Base-by-base conservation (phyloP, 2,113 vertebrate species). In the Triplophysa rosa region DNA sequence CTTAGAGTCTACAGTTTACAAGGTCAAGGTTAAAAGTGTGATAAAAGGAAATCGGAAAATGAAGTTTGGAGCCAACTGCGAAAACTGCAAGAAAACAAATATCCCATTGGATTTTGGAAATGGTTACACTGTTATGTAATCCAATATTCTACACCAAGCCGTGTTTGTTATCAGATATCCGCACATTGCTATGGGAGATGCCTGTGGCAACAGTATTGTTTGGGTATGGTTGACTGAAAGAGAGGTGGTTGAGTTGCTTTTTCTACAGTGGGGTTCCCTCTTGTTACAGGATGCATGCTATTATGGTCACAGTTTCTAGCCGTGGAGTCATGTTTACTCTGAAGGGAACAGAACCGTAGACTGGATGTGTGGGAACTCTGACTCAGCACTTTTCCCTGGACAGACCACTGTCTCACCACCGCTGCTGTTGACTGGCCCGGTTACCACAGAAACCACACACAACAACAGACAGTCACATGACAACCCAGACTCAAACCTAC, bases 401-500 rank as follows among this genome's bases (percentile, higher is more conserved):
- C 2, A 4, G 61, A 42, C 14, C 77, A 66, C 47, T n/a, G 24
- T 62, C 68, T 61, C 42, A 42, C 70, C 45, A 54, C 74, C 29
- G 58, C 52, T 10, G 29, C 29, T 78, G 78, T 72, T 81, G 68
- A 81, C 63, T 23, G n/a, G 54, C 63, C 29, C 19, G 61, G 54
- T 64, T 40, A 64, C 69, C 75, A 78, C 70, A 65, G 77, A 65
- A 80, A 80, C 77, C 45, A 37, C 24, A 40, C 13, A 59, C 23
- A 52, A 56, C 61, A 68, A 81, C 67, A 64, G 54, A 16, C 12
- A 79, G 23, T 73, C 74, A 81, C 42, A 58, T 77, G 58, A 84
- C 63, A 58, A 81, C 21, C 21, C 54, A 78, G 23, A 61, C 52
- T 70, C 59, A 68, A 73, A 83, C 59, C 26, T 52, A 56, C 23